Base-by-base conservation (phyloP, 2,113 vertebrate genomes). In the Laticauda laticaudata region DNA sequence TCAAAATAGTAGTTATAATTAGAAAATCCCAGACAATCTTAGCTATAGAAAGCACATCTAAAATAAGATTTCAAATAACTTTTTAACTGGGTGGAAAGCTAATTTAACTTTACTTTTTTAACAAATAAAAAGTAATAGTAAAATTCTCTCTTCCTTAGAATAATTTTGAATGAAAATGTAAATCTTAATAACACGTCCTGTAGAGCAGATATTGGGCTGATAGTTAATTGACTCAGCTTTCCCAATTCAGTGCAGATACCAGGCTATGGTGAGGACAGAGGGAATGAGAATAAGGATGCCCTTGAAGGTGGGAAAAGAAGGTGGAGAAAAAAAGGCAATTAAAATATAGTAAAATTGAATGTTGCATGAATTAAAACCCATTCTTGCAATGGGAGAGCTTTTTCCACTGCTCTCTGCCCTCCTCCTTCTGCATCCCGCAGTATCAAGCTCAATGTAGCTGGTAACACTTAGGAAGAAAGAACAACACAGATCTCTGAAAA, bases 11-110 rank as follows among this genome's bases (percentile, higher is more conserved):
- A 96, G 91, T 88, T 91, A 26, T 95, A 92, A 95, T 85, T 43
- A 91, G 90, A 85, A 92, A 75, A 69, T 91, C 93, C 93, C 91
- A 56, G 59, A 10, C 88, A 92, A 92, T 91, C 92, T 61, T 51
- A 90, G 93, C 64, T 88, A 89, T 23, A 24, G 55, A n/a, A 23
- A 87, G 39, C 20, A 91, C 21, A 11, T 89, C 26, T 75, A 23
- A 48, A 95, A 45, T 91, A 94, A 96, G 51, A 94, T 90, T 48
- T 94, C 92, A 59, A 96, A 92, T 23, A 81, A 29, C 43, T 86
- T 94, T 94, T 53, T 23, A 48, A 75, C 89, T 90, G 59, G 1
- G 21, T 34, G 3, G 12, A 89, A 59, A 89, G 23, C 34, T 89
- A 88, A n/a, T 34, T 39, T 43, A 24, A 89, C 14, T 21, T 57